phyloP scores from a whole-genome alignment of 1,140 invertebrate genomes.

The Caerostris extrusa region DNA sequence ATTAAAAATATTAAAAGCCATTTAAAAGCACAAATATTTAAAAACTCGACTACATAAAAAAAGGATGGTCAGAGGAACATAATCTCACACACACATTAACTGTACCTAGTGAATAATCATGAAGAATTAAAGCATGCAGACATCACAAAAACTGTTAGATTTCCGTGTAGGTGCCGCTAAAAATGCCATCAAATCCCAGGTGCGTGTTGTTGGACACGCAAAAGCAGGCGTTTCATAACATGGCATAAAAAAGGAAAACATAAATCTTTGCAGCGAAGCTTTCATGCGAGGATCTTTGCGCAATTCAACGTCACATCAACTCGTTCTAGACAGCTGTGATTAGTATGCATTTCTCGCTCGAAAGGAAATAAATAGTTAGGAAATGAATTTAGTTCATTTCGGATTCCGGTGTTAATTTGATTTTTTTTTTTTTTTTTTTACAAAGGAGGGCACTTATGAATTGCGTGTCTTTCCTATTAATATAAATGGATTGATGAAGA shows the following conservation, averaged over 20 bases:
- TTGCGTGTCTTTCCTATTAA: background rate
- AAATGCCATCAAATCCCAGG: slow-evolving; percentile 14
- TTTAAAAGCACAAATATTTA: too few species aligned
- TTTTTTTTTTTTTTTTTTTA: background rate
- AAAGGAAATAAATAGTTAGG: background rate
- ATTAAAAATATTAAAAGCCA: too few species aligned
- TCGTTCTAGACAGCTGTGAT: background rate
- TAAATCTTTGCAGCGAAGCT: background rate
- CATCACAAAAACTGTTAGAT: slow-evolving; percentile 4
- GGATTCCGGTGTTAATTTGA: background rate
- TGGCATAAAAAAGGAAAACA: background rate
- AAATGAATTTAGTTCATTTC: slow-evolving; percentile 9
- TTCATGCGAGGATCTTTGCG: background rate
- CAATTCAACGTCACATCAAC: background rate
- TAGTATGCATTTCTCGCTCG: slow-evolving; percentile 31
- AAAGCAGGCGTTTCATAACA: background rate
- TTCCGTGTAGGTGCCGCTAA: background rate
- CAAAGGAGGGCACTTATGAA: background rate
- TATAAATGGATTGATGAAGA: too few species aligned
- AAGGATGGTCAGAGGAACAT: too few species aligned
- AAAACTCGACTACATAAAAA: too few species aligned
- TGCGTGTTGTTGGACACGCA: slow-evolving; percentile 27
- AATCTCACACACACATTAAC: too few species aligned
- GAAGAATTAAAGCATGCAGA: background rate
- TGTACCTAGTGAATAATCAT: background rate